Evolutionary conservation across 2,797 vertebrate species (phyloP).

Genomic region (Clarias laeviceps): DNA sequence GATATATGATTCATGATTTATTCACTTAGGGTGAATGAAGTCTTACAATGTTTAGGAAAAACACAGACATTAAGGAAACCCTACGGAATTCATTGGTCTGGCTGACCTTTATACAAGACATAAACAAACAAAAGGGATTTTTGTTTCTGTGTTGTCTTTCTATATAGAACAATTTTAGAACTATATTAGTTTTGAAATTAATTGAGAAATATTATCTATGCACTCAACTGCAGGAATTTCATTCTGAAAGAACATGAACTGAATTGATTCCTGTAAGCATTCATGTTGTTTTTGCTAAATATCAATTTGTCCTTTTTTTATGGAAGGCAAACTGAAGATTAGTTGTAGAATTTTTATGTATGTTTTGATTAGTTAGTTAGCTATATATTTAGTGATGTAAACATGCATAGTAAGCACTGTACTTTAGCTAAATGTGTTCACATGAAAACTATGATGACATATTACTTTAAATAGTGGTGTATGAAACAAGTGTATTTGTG

Average conservation of each 20-base stretch:
- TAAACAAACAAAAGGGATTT: background rate
- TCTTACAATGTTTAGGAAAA: background rate
- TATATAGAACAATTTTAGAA: background rate
- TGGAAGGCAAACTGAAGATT: background rate
- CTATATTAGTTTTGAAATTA: background rate
- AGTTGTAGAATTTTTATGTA: background rate
- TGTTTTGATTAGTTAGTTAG: background rate
- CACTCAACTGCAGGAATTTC: background rate
- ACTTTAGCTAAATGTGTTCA: background rate
- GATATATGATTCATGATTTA: background rate
- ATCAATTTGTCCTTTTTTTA: background rate
- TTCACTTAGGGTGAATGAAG: no score
- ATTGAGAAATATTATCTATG: background rate
- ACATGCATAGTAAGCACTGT: background rate
- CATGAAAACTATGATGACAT: background rate
- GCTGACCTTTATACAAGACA: background rate
- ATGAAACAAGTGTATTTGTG: background rate
- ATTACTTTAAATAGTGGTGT: background rate
- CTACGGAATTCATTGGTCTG: background rate
- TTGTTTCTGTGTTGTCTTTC: background rate
- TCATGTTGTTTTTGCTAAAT: background rate
- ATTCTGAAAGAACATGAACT: background rate
- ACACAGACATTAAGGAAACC: background rate
- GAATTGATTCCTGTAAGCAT: background rate
- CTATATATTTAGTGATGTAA: background rate